Conservation (phyloP, 2,113 vertebrate species). For the Telmatochromis brichardi region DNA sequence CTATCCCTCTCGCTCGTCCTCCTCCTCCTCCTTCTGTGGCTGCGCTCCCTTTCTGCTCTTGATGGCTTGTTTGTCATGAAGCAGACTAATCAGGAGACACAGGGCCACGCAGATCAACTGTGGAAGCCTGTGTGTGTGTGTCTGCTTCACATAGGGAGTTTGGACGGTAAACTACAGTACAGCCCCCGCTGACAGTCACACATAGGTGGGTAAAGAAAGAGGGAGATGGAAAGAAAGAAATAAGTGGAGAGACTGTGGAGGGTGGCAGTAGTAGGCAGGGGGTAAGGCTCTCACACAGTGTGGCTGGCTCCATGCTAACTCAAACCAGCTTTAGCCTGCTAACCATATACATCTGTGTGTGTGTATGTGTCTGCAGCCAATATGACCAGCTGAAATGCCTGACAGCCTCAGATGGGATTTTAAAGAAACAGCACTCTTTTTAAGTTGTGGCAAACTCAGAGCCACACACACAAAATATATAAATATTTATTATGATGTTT, state of each 20-base stretch:
- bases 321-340: slow-evolving; percentile 66
- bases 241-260: slow-evolving; percentile 43
- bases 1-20: slow-evolving; percentile 11
- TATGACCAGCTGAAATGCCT: slow-evolving; percentile 55
- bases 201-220: slow-evolving; percentile 8
- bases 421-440: slow-evolving; percentile 48
- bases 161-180: not conserved
- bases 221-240: slow-evolving; percentile 2
- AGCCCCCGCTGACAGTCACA: slow-evolving; percentile 5
- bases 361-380: slow-evolving; percentile 45
- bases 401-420: slow-evolving; percentile 33
- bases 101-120: slow-evolving; percentile 43
- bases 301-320: slow-evolving; percentile 72
- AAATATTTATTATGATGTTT: not conserved
- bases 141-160: not conserved
- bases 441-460: not conserved
- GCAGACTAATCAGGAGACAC: slow-evolving; percentile 60
- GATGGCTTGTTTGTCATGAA: slow-evolving; percentile 71
- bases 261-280: slow-evolving; percentile 67
- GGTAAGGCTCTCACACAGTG: slow-evolving; percentile 68
- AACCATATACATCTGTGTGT: slow-evolving; percentile 66
- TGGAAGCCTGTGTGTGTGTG: not conserved
- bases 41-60: slow-evolving; percentile 49
- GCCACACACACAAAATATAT: not conserved
- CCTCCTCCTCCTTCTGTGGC: slow-evolving; percentile 34